Evolutionary conservation across 2,888 invertebrate genomes (phyloP).

Genomic region (Eumerus sabulonum): DNA sequence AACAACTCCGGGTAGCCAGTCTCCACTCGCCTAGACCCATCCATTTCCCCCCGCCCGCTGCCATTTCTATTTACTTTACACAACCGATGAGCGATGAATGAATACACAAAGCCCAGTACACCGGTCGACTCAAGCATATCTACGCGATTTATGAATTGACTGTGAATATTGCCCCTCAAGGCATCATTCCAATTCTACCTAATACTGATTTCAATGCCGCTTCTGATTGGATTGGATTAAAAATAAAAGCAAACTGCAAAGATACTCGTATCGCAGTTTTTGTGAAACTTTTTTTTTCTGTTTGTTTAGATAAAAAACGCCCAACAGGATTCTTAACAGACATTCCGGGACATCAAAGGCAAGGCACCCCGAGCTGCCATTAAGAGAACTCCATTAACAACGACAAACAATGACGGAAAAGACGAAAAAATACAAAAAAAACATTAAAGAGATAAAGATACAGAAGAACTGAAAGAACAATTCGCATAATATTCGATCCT

Average conservation of each 20-base stretch:
- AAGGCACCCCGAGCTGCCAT: background rate
- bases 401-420: conserved; percentile 47
- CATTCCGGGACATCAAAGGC: conserved; percentile 53
- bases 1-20: background rate
- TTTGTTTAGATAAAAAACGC: background rate
- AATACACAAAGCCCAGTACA: background rate
- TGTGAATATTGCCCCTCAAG: conserved; percentile 51
- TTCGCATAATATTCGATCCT: conserved; percentile 26
- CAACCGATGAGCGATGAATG: conserved; percentile 4
- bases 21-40: conserved; percentile 1
- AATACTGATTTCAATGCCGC: no score
- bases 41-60: conserved; percentile 17
- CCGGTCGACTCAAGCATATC: background rate
- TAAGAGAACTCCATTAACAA: conserved; percentile 58
- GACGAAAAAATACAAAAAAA: background rate
- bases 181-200: background rate
- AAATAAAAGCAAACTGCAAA: background rate
- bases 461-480: background rate
- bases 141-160: conserved; percentile 24
- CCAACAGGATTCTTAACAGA: conserved; percentile 17
- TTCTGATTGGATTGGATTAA: conserved; percentile 45
- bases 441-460: background rate
- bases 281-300: background rate
- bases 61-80: conserved; percentile 2
- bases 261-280: no score